Base-by-base conservation (phyloP, 1,140 invertebrate genomes). In the Pygmarrhopalites habei region DNA sequence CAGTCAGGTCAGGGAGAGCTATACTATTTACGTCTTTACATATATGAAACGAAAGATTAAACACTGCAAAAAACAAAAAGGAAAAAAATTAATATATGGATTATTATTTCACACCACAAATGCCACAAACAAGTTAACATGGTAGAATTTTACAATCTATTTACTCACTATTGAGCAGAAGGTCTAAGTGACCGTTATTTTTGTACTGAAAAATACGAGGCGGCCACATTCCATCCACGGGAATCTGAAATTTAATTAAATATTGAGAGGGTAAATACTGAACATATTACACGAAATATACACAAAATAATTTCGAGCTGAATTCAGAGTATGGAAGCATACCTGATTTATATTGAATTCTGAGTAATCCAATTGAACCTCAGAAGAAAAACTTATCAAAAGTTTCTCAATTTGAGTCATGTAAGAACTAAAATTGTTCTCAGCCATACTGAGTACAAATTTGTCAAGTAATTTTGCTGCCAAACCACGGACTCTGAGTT, bases 151-250 rank as follows among this genome's bases (percentile, higher is more conserved):
- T n/a, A n/a, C n/a, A n/a, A n/a, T n/a, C n/a, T n/a, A n/a, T n/a
- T n/a, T n/a, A n/a, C n/a, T n/a, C n/a, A n/a, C n/a, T 41, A 25
- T 58, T 53, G 47, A 64, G 46, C 39, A 64, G 47, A 10, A 64
- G 14, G 1, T 53, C 26, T 1, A 64, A 15, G 28, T 46, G 25
- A 3, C 62, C 56, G 14, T 29, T 17, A 1, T 43, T 52, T 14
- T 49, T 53, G 32, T 66, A 66, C 10, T 52, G 26, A 17, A 29
- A 29, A n/a, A 66, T 59, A 14, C 32, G 43, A n/a, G 60, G 52
- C 1, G 56, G 23, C 65, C 65, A 66, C 60, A 66, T 62, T 32
- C 46, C 55, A 43, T 66, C 65, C n/a, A 66, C 21, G 0, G 60
- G 26, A 7, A 56, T 26, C 65, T 66, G n/a, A 3, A 58, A 46